phyloP scores from a whole-genome alignment of 2,797 vertebrate genomes.

The Furcifer pardalis region DNA sequence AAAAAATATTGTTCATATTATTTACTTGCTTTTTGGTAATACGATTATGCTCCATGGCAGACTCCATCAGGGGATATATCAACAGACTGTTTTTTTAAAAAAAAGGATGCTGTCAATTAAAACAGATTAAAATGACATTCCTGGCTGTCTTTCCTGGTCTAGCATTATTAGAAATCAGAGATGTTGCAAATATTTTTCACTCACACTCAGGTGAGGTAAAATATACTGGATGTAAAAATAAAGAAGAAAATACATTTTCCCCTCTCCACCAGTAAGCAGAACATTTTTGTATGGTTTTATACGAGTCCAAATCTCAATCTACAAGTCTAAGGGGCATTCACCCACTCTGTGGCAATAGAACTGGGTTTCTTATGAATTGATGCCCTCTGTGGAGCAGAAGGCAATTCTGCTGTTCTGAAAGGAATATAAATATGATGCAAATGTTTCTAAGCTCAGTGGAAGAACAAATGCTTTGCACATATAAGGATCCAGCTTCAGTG shows the following conservation, averaged over 20 bases:
- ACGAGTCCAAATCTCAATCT: background rate
- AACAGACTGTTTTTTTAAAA: background rate
- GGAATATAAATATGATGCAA: background rate
- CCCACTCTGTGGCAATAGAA: background rate
- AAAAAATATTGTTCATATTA: background rate
- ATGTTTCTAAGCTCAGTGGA: background rate
- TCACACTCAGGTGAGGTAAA: background rate
- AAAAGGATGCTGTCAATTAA: conserved; percentile 17
- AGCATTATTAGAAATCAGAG: background rate
- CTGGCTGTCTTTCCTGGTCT: background rate
- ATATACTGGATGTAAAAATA: background rate
- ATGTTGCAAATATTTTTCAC: background rate
- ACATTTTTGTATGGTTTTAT: background rate
- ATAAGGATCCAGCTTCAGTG: too few species aligned
- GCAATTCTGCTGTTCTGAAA: background rate
- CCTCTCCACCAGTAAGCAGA: background rate
- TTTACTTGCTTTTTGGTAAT: conserved; percentile 10
- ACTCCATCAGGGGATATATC: fast-evolving
- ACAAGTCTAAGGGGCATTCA: background rate
- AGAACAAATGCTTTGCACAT: too few species aligned
- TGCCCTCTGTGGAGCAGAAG: too few species aligned
- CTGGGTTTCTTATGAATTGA: background rate
- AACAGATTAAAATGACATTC: conserved; percentile 28
- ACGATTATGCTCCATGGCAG: fast-evolving
- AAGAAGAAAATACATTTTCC: background rate